Base-by-base conservation (phyloP, 2,113 vertebrate species). In the Vireo altiloquus region DNA sequence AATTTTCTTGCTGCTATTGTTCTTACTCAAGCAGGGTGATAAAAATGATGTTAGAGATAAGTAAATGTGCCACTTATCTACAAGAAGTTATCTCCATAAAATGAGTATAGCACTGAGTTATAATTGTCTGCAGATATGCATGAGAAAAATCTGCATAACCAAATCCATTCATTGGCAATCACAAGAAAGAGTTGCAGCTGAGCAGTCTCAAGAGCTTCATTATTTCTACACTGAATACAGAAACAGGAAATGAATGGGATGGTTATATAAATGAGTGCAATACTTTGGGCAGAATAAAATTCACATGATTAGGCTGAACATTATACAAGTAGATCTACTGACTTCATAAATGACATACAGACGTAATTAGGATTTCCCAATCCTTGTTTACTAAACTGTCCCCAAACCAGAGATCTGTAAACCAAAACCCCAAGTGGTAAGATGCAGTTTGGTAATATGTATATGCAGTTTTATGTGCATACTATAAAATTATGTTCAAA, bases 311-410 rank as follows among this genome's bases (percentile, higher is more conserved):
- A 93, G 80, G 53, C 65, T 33, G 85, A 93, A 82, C n/a, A 89
- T 95, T 97, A 94, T 96, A 97, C 96, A 94, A 97, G 89, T 87
- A 89, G 39, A 82, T 71, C 64, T 89, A 94, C 52, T 97, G 91
- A 92, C 89, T 94, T 96, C 68, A 94, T 78, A 87, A 97, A 87
- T 56, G 69, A 6, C 91, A 96, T 52, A 87, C 92, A 96, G 89
- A 96, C 69, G 65, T 92, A 94, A 95, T 81, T 71, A 92, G 50
- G 85, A 85, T 96, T 96, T 91, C 92, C 60, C 82, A 96, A 97
- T 72, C 46, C 33, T 88, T 97, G 92, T 94, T 96, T 97, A 86
- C 88, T 96, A 92, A 92, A 72, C 59, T 76, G 22, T 61, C 75
- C 85, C 69, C 64, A 96, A 74, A 83, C 56, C 70, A 81, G 47